Conservation (phyloP, 2,113 vertebrate genomes). For the Ictidomys tridecemlineatus region DNA sequence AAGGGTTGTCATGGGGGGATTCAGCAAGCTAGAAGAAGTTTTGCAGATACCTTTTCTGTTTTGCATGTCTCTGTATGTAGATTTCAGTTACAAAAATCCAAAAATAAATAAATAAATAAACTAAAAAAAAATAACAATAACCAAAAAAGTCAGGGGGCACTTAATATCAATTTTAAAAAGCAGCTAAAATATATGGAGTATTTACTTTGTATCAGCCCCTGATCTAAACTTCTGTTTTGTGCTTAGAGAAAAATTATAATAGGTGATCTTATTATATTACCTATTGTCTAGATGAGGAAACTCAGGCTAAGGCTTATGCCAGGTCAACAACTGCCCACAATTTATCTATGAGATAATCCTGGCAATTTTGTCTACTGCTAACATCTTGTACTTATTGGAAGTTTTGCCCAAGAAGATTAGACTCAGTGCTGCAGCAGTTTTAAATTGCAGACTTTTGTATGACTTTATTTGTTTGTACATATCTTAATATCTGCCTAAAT, state of each 20-base stretch:
- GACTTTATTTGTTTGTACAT: background rate
- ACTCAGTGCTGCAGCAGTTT: background rate
- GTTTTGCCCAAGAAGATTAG: background rate
- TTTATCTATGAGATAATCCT: background rate
- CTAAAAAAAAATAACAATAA: background rate
- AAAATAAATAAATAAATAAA: background rate
- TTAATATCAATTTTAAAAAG: background rate
- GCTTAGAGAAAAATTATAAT: background rate
- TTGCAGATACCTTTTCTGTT: background rate
- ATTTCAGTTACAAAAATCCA: background rate
- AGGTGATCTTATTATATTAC: background rate
- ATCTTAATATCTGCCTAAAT: background rate
- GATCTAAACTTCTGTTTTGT: background rate
- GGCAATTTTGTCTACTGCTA: background rate
- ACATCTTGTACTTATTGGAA: background rate
- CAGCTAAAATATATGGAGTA: background rate
- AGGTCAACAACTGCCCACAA: accelerated
- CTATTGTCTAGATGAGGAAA: background rate
- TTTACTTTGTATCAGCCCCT: background rate
- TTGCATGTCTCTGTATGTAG: background rate
- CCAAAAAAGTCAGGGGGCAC: background rate
- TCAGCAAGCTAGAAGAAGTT: background rate
- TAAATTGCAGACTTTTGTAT: background rate
- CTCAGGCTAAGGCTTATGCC: background rate
- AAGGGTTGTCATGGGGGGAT: background rate